These are phyloP conservation scores for Sarcophaga bullata DNA, from an alignment of 1,140 invertebrate species.

Conservation along the genomic window DNA sequence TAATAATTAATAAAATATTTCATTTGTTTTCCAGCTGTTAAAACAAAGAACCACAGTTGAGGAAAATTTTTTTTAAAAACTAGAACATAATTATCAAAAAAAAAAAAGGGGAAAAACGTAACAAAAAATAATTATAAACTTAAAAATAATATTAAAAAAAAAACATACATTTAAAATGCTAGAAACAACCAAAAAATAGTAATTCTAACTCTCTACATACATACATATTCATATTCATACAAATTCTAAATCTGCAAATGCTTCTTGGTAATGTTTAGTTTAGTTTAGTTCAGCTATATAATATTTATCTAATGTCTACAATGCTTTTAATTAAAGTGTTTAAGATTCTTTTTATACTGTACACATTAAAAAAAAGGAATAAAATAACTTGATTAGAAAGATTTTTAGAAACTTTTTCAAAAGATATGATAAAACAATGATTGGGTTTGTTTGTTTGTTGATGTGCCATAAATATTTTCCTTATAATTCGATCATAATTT, in stretches of 20 bases:
- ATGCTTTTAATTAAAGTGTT: too few relatives aligned
- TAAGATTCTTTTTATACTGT: too few relatives aligned
- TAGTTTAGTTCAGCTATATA: too few relatives aligned
- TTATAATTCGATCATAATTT: slow-evolving; percentile 58
- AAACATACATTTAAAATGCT: not conserved
- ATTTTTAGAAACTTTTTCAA: slow-evolving; percentile 13
- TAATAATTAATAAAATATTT: not conserved
- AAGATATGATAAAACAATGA: slow-evolving; percentile 28
- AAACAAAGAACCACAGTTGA: slow-evolving; percentile 21
- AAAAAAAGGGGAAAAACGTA: not conserved
- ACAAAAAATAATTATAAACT: not conserved
- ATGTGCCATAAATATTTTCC: not conserved
- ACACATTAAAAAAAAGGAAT: too few relatives aligned
- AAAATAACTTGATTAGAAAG: too few relatives aligned
- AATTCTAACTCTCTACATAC: not conserved
- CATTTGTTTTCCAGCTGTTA: not conserved
- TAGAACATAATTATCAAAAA: too few relatives aligned
- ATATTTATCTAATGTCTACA: too few relatives aligned
- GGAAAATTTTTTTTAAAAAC: not conserved
- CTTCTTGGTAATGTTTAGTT: not conserved
- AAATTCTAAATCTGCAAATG: not conserved
- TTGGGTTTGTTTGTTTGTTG: slow-evolving; percentile 14
- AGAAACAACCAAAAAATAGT: not conserved
- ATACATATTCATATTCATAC: not conserved
- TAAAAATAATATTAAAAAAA: too few relatives aligned